phyloP scores from a whole-genome alignment of 2,113 vertebrate genomes.

The Cettia cetti region DNA sequence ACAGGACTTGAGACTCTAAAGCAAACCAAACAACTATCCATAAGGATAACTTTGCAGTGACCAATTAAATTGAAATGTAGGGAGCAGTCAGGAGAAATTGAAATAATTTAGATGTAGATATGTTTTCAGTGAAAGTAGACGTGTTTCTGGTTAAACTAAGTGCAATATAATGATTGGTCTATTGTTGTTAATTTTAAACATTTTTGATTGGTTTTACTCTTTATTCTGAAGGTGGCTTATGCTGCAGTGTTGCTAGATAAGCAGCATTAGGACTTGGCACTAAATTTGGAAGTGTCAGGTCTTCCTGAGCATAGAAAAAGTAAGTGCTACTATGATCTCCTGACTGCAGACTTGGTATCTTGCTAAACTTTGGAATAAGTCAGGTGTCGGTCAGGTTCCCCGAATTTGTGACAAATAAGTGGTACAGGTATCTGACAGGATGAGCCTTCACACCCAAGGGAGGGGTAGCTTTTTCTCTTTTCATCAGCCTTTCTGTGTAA shows the following conservation, averaged over 20 bases:
- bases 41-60: background rate
- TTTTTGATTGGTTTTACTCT: background rate
- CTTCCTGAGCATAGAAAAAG: background rate
- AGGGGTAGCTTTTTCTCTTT: background rate
- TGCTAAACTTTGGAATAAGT: background rate
- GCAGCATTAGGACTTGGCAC: background rate
- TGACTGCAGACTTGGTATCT: background rate
- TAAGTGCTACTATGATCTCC: background rate
- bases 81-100: background rate
- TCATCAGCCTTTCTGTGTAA: background rate
- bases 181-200: background rate
- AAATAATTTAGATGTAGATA: background rate
- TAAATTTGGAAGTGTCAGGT: background rate
- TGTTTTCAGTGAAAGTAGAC: background rate
- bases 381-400: background rate
- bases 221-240: background rate
- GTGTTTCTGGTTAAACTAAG: background rate
- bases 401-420: accelerated
- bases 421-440: background rate
- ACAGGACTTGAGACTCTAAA: background rate
- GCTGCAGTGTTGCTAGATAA: background rate
- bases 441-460: background rate
- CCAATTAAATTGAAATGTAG: background rate
- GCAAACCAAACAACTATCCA: background rate
- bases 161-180: background rate